phyloP scores from a whole-genome alignment of 2,888 invertebrate genomes.

The Pyrochroa serraticornis region DNA sequence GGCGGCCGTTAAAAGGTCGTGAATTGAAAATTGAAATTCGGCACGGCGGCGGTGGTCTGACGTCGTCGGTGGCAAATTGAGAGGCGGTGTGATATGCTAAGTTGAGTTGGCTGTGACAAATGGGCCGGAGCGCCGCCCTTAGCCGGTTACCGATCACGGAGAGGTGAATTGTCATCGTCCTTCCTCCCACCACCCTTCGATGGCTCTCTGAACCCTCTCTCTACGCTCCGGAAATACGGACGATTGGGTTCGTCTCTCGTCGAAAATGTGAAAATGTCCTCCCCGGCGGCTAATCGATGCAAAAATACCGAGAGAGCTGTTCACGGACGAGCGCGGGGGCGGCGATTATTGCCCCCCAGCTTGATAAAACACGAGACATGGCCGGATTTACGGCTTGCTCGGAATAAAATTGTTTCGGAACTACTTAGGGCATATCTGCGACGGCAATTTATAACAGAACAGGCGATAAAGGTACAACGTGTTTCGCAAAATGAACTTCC shows the following conservation, averaged over 20 bases:
- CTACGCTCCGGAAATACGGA: neutral
- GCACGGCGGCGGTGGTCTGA: constrained; percentile 42
- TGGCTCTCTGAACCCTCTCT: too few species aligned
- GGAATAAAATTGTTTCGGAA: constrained; percentile 12
- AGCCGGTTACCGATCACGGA: constrained; percentile 61
- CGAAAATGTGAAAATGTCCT: too few species aligned
- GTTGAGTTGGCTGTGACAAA: constrained; percentile 44
- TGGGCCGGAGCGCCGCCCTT: constrained; percentile 43
- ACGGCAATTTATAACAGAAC: too few species aligned
- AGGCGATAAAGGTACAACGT: too few species aligned
- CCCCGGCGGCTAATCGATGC: too few species aligned
- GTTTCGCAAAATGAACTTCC: too few species aligned
- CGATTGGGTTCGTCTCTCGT: constrained; percentile 9
- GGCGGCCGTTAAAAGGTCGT: constrained; percentile 38
- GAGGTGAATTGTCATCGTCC: constrained; percentile 40
- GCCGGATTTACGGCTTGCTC: constrained; percentile 4
- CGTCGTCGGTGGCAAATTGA: constrained; percentile 53
- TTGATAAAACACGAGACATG: neutral
- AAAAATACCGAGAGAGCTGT: too few species aligned
- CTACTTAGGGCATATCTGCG: too few species aligned
- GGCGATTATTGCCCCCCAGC: too few species aligned
- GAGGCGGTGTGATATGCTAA: constrained; percentile 48
- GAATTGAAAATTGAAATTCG: constrained; percentile 48
- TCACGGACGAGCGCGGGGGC: too few species aligned
- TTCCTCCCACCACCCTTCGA: too few species aligned